These are phyloP conservation scores for Agapornis roseicollis DNA, from an alignment of 2,113 vertebrate genomes.

Conservation along the genomic window DNA sequence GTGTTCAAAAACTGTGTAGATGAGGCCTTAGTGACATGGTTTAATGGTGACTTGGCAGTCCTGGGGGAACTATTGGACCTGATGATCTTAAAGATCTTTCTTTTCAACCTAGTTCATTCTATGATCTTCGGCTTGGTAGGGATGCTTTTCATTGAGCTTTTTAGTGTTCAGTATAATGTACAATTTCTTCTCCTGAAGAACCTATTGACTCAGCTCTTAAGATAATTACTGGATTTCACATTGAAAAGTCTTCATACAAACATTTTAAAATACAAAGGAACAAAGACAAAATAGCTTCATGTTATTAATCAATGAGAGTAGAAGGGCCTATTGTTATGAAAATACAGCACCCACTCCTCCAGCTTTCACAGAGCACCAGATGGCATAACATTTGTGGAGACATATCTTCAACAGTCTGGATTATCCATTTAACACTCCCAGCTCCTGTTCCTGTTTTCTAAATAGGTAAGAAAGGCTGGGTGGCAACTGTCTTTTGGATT, in stretches of 20 bases:
- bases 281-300: constrained; percentile 35
- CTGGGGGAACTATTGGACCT: neutral
- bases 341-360: constrained; percentile 57
- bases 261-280: constrained; percentile 32
- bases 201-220: constrained; percentile 53
- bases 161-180: neutral
- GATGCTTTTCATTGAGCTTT: neutral
- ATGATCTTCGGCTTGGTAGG: neutral
- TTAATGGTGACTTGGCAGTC: neutral
- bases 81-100: neutral
- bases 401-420: neutral
- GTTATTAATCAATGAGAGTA: constrained; percentile 53
- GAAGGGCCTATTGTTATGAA: constrained; percentile 54
- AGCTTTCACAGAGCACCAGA: constrained; percentile 23
- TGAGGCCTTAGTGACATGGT: neutral
- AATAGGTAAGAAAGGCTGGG: neutral
- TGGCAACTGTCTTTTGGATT: neutral
- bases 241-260: constrained; percentile 48
- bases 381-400: constrained; percentile 48
- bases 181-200: constrained; percentile 39
- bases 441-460: neutral
- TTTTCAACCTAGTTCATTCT: neutral
- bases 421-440: neutral
- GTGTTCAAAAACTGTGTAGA: neutral
- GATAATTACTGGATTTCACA: constrained; percentile 52